A percentile compares a stretch with the other conserved stretches of the same genome.
phyloP scores from a whole-genome alignment of 2,797 vertebrate genomes.

The Poecilia picta region DNA sequence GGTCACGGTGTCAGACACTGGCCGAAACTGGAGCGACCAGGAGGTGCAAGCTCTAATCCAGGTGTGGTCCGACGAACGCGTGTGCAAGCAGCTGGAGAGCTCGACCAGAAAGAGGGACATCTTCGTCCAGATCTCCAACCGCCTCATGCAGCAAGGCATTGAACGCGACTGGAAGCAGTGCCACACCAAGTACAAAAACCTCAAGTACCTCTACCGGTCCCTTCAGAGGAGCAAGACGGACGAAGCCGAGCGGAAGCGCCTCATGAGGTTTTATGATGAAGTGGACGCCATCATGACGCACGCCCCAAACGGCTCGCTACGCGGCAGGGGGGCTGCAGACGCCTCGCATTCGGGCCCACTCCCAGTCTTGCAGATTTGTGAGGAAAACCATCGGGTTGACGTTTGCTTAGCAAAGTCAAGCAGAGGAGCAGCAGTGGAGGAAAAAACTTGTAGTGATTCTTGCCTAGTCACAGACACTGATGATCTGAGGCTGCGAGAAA shows the following conservation, averaged over 20 bases:
- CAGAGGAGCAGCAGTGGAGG: conserved; percentile 17
- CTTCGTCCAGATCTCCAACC: conserved; percentile 88
- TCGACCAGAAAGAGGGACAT: conserved; percentile 91
- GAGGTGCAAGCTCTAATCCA: conserved; percentile 87
- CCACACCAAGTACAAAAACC: conserved; percentile 90
- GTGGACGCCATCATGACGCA: conserved; percentile 85
- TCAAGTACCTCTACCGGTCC: conserved; percentile 90
- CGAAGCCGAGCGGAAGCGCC: conserved; percentile 79
- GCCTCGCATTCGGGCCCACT: conserved; percentile 29
- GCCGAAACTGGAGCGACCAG: conserved; percentile 90
- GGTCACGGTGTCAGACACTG: conserved; percentile 83
- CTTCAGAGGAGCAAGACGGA: conserved; percentile 85
- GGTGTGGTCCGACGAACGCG: conserved; percentile 87
- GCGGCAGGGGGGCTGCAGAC: conserved; percentile 28
- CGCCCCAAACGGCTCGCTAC: conserved; percentile 20
- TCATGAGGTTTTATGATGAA: conserved; percentile 90
- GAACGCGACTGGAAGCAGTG: conserved; percentile 93
- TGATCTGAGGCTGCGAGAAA: conserved; percentile 7
- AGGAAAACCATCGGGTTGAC: conserved; percentile 39
- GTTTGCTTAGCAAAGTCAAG: conserved; percentile 35
- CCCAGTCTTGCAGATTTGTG: conserved; percentile 16
- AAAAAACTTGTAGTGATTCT: conserved; percentile 36
- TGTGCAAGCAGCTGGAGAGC: conserved; percentile 87
- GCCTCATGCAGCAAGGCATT: conserved; percentile 85
- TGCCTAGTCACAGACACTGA: conserved; percentile 32